phyloP scores from a whole-genome alignment of 2,888 invertebrate species.

The Rotaria magnacalcarata region DNA sequence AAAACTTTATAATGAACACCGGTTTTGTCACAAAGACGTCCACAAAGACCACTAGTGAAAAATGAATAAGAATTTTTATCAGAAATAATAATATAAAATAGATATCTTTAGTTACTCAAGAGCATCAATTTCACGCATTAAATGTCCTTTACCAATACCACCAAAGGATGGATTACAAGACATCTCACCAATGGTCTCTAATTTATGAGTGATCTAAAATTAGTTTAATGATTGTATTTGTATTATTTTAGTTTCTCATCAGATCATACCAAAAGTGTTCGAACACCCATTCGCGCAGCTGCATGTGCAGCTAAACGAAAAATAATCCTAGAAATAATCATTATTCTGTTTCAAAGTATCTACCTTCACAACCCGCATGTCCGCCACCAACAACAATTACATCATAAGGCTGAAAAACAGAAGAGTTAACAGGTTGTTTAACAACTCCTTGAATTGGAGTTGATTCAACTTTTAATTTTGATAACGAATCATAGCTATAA shows the following conservation, averaged over 20 bases:
- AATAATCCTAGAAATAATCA: not conserved
- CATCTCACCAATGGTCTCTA: conserved; percentile 80
- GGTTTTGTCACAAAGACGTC: conserved; percentile 63
- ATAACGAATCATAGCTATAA: not conserved
- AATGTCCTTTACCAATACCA: conserved; percentile 82
- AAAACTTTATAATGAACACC: conserved; percentile 76
- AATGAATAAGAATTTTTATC: conserved; percentile 55
- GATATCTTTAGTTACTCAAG: conserved; percentile 65
- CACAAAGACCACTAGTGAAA: conserved; percentile 14
- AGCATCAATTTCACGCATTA: conserved; percentile 80
- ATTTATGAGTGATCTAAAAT: conserved; percentile 69
- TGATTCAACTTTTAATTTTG: not conserved
- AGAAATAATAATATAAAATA: too few relatives aligned
- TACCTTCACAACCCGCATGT: conserved; percentile 70
- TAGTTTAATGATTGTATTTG: not conserved
- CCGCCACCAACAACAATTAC: conserved; percentile 83
- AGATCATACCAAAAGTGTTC: conserved; percentile 67
- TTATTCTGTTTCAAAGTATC: not conserved
- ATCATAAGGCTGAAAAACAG: conserved; percentile 60
- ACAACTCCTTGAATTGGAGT: not conserved
- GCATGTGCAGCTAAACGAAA: conserved; percentile 69
- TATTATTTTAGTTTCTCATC: not conserved
- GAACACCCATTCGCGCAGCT: conserved; percentile 75
- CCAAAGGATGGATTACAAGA: conserved; percentile 89
- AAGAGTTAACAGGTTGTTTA: not conserved